These are phyloP conservation scores for Zaprionus ornatus DNA, from an alignment of 1,140 invertebrate species.

Conservation along the genomic window DNA sequence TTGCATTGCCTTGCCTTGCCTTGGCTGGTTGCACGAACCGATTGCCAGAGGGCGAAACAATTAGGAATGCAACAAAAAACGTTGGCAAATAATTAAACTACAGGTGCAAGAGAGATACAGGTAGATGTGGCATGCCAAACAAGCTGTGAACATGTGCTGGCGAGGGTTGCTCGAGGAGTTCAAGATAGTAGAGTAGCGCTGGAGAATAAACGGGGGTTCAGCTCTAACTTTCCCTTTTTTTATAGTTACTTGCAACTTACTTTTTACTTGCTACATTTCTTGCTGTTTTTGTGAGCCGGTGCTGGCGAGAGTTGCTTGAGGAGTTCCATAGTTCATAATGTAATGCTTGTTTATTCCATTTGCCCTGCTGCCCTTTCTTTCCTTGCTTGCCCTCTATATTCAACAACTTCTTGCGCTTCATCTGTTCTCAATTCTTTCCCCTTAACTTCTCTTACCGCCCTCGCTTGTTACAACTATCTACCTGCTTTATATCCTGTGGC, in stretches of 20 bases:
- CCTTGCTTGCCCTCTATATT: too few species aligned
- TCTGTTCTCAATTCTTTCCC: too few species aligned
- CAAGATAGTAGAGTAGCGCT: not conserved
- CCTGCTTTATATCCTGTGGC: constrained; percentile 31
- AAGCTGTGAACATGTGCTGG: not conserved
- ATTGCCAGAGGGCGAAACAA: constrained; percentile 34
- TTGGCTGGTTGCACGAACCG: not conserved
- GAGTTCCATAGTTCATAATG: too few species aligned
- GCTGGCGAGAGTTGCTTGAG: not conserved
- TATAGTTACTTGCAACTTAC: not conserved
- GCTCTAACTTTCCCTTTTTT: too few species aligned
- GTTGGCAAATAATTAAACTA: constrained; percentile 44
- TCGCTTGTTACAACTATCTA: constrained; percentile 20
- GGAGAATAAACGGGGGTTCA: too few species aligned
- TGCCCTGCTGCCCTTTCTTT: too few species aligned
- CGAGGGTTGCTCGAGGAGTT: not conserved
- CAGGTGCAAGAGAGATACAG: not conserved
- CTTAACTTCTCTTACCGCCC: not conserved
- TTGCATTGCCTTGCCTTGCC: constrained; percentile 2
- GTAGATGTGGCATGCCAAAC: not conserved
- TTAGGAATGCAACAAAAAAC: constrained; percentile 28
- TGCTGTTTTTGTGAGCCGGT: not conserved
- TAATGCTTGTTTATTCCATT: too few species aligned
- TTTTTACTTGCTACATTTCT: not conserved
- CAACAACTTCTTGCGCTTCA: too few species aligned